phyloP scores from a whole-genome alignment of 2,888 invertebrate genomes.

The Alloplasta piceator region DNA sequence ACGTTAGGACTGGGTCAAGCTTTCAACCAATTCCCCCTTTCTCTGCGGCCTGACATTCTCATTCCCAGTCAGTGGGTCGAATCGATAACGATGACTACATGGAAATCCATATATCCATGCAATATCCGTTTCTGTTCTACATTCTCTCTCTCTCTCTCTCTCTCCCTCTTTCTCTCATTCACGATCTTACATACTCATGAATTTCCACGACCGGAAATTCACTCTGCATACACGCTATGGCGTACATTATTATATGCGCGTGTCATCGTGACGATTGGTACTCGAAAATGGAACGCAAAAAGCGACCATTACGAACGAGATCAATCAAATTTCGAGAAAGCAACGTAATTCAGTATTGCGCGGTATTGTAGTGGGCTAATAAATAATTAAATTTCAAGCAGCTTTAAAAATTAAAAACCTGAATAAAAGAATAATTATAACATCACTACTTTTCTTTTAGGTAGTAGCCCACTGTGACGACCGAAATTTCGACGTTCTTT shows the following conservation, averaged over 20 bases:
- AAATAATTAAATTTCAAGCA: too few species aligned
- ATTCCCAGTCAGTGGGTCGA: conserved; percentile 72
- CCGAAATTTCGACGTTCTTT: too few species aligned
- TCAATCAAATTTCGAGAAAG: too few species aligned
- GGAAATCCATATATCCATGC: conserved; percentile 64
- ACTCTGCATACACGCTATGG: conserved; percentile 42
- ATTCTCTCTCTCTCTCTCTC: background rate
- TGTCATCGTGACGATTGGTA: conserved; percentile 42
- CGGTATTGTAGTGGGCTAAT: too few species aligned
- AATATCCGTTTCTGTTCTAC: conserved; percentile 39
- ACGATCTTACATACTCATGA: conserved; percentile 37
- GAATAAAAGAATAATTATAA: too few species aligned
- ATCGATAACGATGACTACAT: conserved; percentile 76
- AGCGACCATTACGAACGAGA: too few species aligned
- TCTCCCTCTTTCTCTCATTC: background rate
- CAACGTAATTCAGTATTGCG: too few species aligned
- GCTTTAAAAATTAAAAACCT: too few species aligned
- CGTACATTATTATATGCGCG: conserved; percentile 27
- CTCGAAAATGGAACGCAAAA: conserved; percentile 1
- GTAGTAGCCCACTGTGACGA: too few species aligned
- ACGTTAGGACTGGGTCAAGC: conserved; percentile 64
- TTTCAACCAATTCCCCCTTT: conserved; percentile 36
- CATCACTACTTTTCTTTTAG: too few species aligned
- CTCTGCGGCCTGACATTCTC: background rate
- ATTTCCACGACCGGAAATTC: conserved; percentile 36